Percentiles rank a stretch among this genome's conserved stretches.
Evolutionary conservation across 2,888 invertebrate species (phyloP).

Genomic region (Drepana falcataria): DNA sequence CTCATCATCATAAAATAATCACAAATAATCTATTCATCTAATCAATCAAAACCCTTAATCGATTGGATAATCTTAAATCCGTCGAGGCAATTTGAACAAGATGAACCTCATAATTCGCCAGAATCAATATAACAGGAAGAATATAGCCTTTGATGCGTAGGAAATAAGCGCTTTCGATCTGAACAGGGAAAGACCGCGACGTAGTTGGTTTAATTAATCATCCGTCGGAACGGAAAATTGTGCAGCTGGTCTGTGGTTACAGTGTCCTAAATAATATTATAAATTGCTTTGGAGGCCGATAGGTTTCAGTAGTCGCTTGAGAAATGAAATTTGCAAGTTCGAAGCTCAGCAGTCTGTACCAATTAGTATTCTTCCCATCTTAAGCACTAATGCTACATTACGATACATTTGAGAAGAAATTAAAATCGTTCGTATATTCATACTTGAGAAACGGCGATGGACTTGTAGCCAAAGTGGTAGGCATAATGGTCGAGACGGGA

Average conservation of each 20-base stretch:
- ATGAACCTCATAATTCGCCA: conserved; percentile 1
- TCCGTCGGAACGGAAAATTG: conserved; percentile 59
- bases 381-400: too few relatives aligned
- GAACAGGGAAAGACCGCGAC: neutral
- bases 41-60: neutral
- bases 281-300: neutral
- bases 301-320: too few relatives aligned
- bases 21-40: neutral
- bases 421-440: too few relatives aligned
- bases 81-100: conserved; percentile 1
- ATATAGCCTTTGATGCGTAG: neutral
- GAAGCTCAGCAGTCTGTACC: too few relatives aligned
- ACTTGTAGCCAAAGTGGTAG: too few relatives aligned
- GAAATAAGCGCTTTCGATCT: neutral
- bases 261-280: conserved; percentile 54
- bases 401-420: too few relatives aligned
- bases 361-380: too few relatives aligned
- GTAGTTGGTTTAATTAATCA: conserved; percentile 64
- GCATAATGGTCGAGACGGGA: too few relatives aligned
- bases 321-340: too few relatives aligned
- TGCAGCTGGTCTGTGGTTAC: conserved; percentile 58
- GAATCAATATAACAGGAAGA: neutral
- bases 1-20: too few relatives aligned
- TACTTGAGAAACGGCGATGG: too few relatives aligned
- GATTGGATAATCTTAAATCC: neutral